Evolutionary conservation across 2,888 invertebrate species (phyloP).

Genomic region (Siphonodentalium dalli): DNA sequence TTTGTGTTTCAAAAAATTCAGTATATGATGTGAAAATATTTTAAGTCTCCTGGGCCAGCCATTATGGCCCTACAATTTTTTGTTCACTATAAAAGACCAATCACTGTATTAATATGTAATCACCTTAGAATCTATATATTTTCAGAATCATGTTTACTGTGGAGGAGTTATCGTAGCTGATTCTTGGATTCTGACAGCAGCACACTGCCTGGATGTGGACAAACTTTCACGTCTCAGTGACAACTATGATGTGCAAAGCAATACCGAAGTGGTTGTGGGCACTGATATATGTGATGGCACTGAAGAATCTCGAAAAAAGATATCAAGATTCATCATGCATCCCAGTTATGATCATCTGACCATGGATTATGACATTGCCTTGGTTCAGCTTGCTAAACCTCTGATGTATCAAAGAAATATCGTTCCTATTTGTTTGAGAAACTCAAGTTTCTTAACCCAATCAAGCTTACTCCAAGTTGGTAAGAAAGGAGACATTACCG

Average conservation of each 20-base stretch:
- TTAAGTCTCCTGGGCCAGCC: too few species aligned
- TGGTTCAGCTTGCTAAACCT: conserved; percentile 16
- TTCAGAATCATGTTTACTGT: conserved; percentile 25
- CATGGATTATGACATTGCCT: conserved; percentile 28
- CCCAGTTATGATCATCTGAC: conserved; percentile 11
- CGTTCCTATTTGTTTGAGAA: conserved; percentile 17
- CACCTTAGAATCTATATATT: too few species aligned
- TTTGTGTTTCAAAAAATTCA: too few species aligned
- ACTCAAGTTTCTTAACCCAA: conserved; percentile 13
- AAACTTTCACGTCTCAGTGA: conserved; percentile 13
- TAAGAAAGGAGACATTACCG: conserved; percentile 17
- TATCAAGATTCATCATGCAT: conserved; percentile 14
- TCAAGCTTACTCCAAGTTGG: too few species aligned
- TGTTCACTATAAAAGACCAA: too few species aligned
- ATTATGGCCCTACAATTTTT: too few species aligned
- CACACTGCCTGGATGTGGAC: conserved; percentile 23
- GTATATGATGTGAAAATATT: too few species aligned
- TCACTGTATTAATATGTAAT: too few species aligned
- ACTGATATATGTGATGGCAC: conserved; percentile 22
- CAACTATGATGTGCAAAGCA: conserved; percentile 2
- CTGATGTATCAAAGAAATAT: conserved; percentile 9
- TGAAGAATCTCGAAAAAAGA: conserved; percentile 6
- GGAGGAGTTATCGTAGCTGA: conserved; percentile 22
- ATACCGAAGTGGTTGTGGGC: conserved; percentile 19
- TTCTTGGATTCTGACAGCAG: conserved; percentile 24